A percentile compares a stretch with the other conserved stretches of the same genome.
Conservation (phyloP, 2,113 vertebrate species). For the Carettochelys insculpta region DNA sequence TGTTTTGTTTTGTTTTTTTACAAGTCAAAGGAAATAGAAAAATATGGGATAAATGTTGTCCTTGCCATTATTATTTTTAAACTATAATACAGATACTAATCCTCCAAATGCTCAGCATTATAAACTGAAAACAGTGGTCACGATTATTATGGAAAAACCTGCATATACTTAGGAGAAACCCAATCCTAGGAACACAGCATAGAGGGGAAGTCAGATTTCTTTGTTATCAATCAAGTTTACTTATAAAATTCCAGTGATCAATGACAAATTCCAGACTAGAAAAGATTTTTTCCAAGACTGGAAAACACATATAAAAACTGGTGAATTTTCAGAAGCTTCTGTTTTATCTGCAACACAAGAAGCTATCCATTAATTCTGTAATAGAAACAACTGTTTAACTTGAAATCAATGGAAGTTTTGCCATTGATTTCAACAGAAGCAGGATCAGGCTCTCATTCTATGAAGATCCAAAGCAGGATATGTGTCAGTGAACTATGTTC, state of each 20-base stretch:
- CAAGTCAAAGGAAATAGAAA: conserved; percentile 56
- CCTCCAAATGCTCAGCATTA: conserved; percentile 7
- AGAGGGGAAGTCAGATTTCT: conserved; percentile 47
- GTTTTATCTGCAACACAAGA: conserved; percentile 26
- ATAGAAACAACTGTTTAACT: background rate
- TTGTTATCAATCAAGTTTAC: background rate
- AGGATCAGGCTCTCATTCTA: conserved; percentile 1
- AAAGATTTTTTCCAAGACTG: conserved; percentile 19
- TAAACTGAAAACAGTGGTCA: conserved; percentile 31
- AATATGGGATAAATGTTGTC: conserved; percentile 17
- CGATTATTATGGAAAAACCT: background rate
- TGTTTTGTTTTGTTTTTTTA: too few relatives aligned
- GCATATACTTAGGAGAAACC: conserved; percentile 24
- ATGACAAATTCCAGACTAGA: conserved; percentile 5
- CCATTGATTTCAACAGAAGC: background rate
- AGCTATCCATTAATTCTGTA: conserved; percentile 27
- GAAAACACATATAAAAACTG: conserved; percentile 17
- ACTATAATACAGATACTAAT: background rate
- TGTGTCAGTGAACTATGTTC: background rate
- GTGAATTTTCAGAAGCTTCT: conserved; percentile 30
- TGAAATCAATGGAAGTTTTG: background rate
- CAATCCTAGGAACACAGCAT: conserved; percentile 18
- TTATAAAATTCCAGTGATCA: background rate
- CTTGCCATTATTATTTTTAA: background rate
- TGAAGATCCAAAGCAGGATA: background rate